phyloP scores from a whole-genome alignment of 2,888 invertebrate species.

The Perdita meconis region DNA sequence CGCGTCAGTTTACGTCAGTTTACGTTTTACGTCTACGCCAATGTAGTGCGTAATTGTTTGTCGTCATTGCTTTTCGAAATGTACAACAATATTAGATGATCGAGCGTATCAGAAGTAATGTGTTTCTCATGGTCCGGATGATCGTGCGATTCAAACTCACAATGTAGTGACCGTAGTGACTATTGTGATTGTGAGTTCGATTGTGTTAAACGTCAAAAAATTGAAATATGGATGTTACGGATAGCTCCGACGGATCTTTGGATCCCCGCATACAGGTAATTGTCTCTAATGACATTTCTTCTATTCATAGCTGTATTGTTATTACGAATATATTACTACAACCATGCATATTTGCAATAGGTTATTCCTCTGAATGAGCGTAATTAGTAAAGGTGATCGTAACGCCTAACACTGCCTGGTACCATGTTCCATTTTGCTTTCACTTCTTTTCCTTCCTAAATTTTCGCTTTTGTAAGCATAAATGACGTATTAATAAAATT shows the following conservation, averaged over 20 bases:
- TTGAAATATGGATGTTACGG: constrained; percentile 81
- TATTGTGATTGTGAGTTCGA: constrained; percentile 66
- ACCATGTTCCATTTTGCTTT: constrained; percentile 81
- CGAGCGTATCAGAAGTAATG: not conserved
- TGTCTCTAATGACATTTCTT: constrained; percentile 27
- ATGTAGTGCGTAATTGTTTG: constrained; percentile 25
- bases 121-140: constrained; percentile 1
- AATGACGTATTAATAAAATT: not conserved
- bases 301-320: not conserved
- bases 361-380: constrained; percentile 65
- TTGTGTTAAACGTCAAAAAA: constrained; percentile 76
- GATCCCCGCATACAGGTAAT: constrained; percentile 86
- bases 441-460: constrained; percentile 58
- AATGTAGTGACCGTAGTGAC: constrained; percentile 26
- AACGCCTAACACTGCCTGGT: constrained; percentile 78
- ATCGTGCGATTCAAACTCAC: not conserved
- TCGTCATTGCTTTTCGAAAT: constrained; percentile 19
- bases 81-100: constrained; percentile 27
- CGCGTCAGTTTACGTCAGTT: not conserved
- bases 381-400: constrained; percentile 31
- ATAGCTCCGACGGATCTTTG: constrained; percentile 84
- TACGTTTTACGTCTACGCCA: constrained; percentile 6
- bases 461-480: not conserved
- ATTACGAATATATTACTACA: not conserved
- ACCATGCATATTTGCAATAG: constrained; percentile 38